These are phyloP conservation scores for Pyrocephalus nanus DNA, from an alignment of 2,797 vertebrate genomes.

Conservation along the genomic window DNA sequence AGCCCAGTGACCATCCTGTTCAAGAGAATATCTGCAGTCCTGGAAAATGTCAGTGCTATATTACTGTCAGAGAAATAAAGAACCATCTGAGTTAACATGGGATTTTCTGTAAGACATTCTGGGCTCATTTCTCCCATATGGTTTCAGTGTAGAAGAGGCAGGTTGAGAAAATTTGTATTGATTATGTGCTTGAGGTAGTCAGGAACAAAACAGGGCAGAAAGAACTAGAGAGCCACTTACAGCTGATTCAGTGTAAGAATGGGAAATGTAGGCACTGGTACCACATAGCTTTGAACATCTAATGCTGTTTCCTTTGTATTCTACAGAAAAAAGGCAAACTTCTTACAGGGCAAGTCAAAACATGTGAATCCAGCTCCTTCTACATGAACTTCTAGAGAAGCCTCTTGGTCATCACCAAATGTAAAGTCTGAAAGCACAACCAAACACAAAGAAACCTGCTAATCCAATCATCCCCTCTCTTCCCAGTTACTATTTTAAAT, in stretches of 20 bases:
- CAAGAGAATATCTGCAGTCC: background rate
- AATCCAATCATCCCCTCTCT: background rate
- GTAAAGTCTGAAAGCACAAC: background rate
- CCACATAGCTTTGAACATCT: background rate
- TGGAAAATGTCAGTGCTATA: background rate
- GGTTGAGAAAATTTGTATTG: background rate
- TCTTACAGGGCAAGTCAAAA: background rate
- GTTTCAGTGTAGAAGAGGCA: background rate
- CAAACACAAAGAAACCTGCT: background rate
- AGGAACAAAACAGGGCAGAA: background rate
- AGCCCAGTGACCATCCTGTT: background rate
- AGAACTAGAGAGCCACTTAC: background rate
- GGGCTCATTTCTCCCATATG: background rate
- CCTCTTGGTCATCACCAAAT: background rate
- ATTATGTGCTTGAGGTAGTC: background rate
- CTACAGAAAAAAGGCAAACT: background rate
- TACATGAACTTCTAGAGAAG: background rate
- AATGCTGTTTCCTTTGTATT: background rate
- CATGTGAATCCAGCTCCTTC: background rate
- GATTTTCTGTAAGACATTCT: background rate
- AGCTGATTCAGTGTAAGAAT: background rate
- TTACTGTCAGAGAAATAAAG: background rate
- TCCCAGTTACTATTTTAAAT: background rate
- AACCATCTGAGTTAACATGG: background rate
- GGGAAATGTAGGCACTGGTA: background rate